Evolutionary conservation across 2,113 vertebrate genomes (phyloP).

Genomic region (Paramisgurnus dabryanus): DNA sequence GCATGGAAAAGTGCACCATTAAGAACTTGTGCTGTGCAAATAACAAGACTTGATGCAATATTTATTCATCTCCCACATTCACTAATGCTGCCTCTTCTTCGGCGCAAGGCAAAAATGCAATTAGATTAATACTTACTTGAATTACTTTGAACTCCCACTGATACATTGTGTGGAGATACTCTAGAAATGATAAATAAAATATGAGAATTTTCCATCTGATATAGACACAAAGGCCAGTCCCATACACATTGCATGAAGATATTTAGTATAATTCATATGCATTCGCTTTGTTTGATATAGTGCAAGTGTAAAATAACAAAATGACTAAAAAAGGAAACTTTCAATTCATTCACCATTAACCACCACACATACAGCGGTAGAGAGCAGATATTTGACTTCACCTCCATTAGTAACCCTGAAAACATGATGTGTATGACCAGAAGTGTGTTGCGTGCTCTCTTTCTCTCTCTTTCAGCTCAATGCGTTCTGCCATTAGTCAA

Average conservation of each 20-base stretch:
- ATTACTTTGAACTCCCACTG: constrained; percentile 21
- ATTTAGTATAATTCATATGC: not conserved
- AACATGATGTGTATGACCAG: constrained; percentile 2
- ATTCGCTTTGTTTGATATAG: not conserved
- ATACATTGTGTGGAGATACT: constrained; percentile 13
- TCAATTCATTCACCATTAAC: not conserved
- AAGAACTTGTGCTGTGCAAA: constrained; percentile 73
- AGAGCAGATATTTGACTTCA: constrained; percentile 16
- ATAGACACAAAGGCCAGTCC: constrained; percentile 17
- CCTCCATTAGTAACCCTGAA: constrained; percentile 6
- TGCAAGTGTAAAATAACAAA: not conserved
- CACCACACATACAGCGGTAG: not conserved
- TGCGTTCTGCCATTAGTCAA: constrained; percentile 60
- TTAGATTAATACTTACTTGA: constrained; percentile 44
- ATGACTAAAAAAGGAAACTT: not conserved
- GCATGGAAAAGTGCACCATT: constrained; percentile 88
- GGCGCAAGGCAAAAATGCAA: constrained; percentile 64
- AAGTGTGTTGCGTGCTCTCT: constrained; percentile 17
- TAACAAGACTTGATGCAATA: constrained; percentile 77
- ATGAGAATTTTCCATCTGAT: constrained; percentile 5
- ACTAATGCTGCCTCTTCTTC: constrained; percentile 69
- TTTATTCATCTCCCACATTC: constrained; percentile 69
- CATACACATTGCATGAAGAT: not conserved
- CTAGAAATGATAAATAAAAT: constrained; percentile 29
- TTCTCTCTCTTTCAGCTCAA: constrained; percentile 52